Evolutionary conservation across 2,888 invertebrate genomes (phyloP), one percentile per base, ranked within the genome.

Genomic region (Sipha maydis): DNA sequence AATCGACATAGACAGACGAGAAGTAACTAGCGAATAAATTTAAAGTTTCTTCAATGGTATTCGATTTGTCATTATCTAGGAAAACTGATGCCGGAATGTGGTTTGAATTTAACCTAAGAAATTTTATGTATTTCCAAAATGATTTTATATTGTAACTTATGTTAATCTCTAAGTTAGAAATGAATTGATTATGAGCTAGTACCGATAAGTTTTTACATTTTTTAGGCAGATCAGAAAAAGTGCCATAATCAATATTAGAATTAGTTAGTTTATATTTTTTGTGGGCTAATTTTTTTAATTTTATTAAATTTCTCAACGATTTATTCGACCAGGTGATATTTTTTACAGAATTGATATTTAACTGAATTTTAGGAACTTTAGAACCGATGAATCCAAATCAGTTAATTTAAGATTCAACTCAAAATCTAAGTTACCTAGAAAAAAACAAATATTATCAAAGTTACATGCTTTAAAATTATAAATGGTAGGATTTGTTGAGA

Each of bases 71-170:
- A 80, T 56, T 80, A 80, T 80, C 61, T 14, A 56, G 61, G 25
- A 61, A 80, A 14, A 80, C 61, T 25, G 3, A 14, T 34, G 19
- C 31, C 17, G 38, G 61, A 80, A 61, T 34, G 25, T 31, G 28
- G 34, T 54, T 80, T 3, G 54, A 34, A 80, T 80, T 80, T 56
- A 61, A 80, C 5, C 61, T 38, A 80, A 56, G 79, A 34, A 21
- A 56, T 56, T 80, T 80, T 61, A 80, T 80, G 79, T 61, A 61
- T 56, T 80, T 80, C 79, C 61, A 80, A 80, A 80, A 80, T 8
- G 34, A 61, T 80, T 54, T 80, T 56, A 80, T 56, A 34, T 80
- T 80, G 11, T 54, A 5, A 31, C 34, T 56, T 34, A 61, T 80
- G 34, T 61, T 80, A 31, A 31, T 21, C 28, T 79, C 78, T 79